Evolutionary conservation across 2,888 invertebrate species (phyloP).

Genomic region (Therioaphis trifolii): DNA sequence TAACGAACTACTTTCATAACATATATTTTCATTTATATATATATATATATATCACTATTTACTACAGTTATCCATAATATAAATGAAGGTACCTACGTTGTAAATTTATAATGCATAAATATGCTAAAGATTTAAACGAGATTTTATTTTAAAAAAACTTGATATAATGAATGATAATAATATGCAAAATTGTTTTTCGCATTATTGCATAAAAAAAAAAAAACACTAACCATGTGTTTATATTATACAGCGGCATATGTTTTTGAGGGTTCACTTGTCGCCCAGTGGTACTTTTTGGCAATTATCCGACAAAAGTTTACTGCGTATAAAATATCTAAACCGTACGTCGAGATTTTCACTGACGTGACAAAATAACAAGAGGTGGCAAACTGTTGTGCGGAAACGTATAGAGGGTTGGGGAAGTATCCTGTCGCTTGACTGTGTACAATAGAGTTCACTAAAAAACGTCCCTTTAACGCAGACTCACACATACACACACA

Average conservation of each 20-base stretch:
- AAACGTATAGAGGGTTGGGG: constrained; percentile 35
- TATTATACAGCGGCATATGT: not conserved
- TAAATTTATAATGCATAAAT: too few species aligned
- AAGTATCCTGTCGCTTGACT: constrained; percentile 56
- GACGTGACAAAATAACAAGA: constrained; percentile 52
- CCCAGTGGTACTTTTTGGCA: not conserved
- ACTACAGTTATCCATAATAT: too few species aligned
- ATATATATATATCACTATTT: too few species aligned
- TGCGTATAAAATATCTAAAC: not conserved
- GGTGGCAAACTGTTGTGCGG: constrained; percentile 55
- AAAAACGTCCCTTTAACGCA: constrained; percentile 57
- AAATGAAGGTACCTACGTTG: too few species aligned
- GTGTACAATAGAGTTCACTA: constrained; percentile 60
- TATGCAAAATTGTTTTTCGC: not conserved
- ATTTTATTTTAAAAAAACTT: not conserved
- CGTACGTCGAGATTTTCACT: constrained; percentile 11
- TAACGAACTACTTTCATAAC: not conserved
- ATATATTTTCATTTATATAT: not conserved
- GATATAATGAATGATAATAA: not conserved
- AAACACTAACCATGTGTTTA: not conserved
- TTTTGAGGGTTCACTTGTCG: not conserved
- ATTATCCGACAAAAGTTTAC: constrained; percentile 29
- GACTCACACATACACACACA: constrained; percentile 34
- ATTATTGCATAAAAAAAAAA: not conserved
- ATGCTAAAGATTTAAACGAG: not conserved